Base-by-base conservation (phyloP, 2,113 vertebrate genomes). In the Pteropus alecto region DNA sequence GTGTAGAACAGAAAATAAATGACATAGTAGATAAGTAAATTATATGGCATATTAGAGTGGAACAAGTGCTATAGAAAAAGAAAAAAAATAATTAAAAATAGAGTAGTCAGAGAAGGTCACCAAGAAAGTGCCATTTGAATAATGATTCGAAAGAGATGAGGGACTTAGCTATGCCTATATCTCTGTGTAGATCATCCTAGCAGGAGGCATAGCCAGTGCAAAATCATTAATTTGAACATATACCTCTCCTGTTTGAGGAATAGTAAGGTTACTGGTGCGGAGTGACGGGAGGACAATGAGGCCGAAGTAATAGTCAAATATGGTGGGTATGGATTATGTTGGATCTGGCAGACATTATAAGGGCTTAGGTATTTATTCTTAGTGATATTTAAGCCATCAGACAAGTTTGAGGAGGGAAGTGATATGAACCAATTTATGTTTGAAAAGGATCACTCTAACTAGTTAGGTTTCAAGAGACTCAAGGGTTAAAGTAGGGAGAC, bases 241-340 rank as follows among this genome's bases (percentile, higher is more conserved):
- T 24, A 6, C 8, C 7, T 56, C 60, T 22, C 3, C 16, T 35
- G 4, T 3, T 6, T 22, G 93, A 60, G 48, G 54, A 46, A 41
- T 19, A 74, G 43, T 3, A 0, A 38, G 38, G 7, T 11, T 41
- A 7, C 4, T 6, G 0, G 10, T 51, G 56, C 18, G 46, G 38
- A 63, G 11, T 10, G 56, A 33, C 33, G 19, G n/a, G 65, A 28
- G 7, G 48, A 51, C 48, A 14, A 51, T 7, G 26, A 79, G 60
- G 67, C 38, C 6, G 12, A 11, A 58, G 22, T 11, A 54, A 5
- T 8, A 56, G 43, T 43, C 8, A 5, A 48, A 2, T 67, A 30
- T 7, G 5, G 5, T 4, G 7, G 7, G 1, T 12, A 5, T 11
- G 13, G 35, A 4, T 5, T 2, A 2, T 8, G 15, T 30, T 35